Evolutionary conservation across 2,888 invertebrate genomes (phyloP), one percentile per base, ranked within the genome.

Genomic region (Aplocera efformata): DNA sequence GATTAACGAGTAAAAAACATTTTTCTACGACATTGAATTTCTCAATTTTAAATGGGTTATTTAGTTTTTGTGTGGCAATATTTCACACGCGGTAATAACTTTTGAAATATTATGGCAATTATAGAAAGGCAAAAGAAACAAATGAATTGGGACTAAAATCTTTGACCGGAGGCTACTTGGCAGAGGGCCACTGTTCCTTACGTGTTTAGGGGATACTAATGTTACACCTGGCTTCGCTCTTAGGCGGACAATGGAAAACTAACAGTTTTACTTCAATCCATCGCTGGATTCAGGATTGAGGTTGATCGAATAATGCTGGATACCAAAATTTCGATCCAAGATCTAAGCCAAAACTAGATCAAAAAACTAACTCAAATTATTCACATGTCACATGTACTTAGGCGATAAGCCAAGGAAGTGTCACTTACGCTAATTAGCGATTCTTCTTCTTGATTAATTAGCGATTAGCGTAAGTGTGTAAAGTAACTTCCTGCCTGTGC

Each of bases 171-270:
- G 70, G 86, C 68, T 32, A 57, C 68, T 49, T 57, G 60, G 73
- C 42, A 75, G 79, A 77, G 78, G 84, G 84, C 86, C 86, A 86
- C 85, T 78, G 82, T 84, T 79, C 70, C 67, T 67, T 59, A 60
- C 72, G 69, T 67, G 71, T 76, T 80, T 71, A 70, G 63, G 64
- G 64, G 28, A 44, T 21, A 55, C 50, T 42, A 36, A 23, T 10
- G 10, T 22, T 27, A 32, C 11, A 34, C 27, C 6, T 26, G 43
- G 13, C 28, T 42, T 41, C 1, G 25, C 22, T 34, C 27, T 24
- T 8, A 8, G n/a, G n/a, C n/a, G n/a, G n/a, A n/a, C n/a, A n/a
- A n/a, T n/a, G n/a, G n/a, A n/a, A n/a, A n/a, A n/a, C n/a, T 10
- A 0, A 10, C 5, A 10, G 1, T 5, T 30, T 40, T 33, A 7